Base-by-base conservation (phyloP, 2,888 invertebrate genomes). In the Amphipyra tragopoginis region DNA sequence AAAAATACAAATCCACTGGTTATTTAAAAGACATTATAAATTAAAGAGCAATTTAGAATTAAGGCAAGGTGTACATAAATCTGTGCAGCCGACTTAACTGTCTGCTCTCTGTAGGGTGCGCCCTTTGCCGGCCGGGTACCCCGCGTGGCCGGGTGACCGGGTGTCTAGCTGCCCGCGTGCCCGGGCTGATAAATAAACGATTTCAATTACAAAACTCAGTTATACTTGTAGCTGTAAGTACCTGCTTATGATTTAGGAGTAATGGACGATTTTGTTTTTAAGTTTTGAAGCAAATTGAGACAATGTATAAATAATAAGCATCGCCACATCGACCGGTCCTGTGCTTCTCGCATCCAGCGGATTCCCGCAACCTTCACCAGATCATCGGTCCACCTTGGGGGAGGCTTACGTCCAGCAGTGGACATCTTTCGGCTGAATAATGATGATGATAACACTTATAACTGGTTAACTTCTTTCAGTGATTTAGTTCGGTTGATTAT, bases 21-120 rank as follows among this genome's bases (percentile, higher is more conserved):
- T 69, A 60, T 73, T 60, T 47, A 50, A 60, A 67, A 57, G 50
- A 62, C 63, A 43, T 75, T 74, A 64, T 13, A 64, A 71, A 75
- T 75, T 65, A 71, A 72, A 72, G 38, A 52, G 47, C 65, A 60
- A 65, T 75, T 72, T 65, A 54, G 48, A 75, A 58, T 65, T 65
- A 71, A 39, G 54, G 57, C 54, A 61, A 75, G 75, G 65, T 48
- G 43, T 51, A 43, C 51, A 57, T 75, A 72, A 73, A 72, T 73
- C 76, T 55, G 57, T 34, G 54, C 21, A 21, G 21, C 47, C 29
- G 65, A 52, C 72, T 65, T 42, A 52, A 34, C 59, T 44, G 73
- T 29, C 43, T 50, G 51, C 40, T 14, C 48, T n/a, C 60, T 44
- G 53, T 10, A 34, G 51, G 49, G 34, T 65, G 51, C 44, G 49